phyloP scores from a whole-genome alignment of 2,888 invertebrate genomes.

The Erebia epiphron region DNA sequence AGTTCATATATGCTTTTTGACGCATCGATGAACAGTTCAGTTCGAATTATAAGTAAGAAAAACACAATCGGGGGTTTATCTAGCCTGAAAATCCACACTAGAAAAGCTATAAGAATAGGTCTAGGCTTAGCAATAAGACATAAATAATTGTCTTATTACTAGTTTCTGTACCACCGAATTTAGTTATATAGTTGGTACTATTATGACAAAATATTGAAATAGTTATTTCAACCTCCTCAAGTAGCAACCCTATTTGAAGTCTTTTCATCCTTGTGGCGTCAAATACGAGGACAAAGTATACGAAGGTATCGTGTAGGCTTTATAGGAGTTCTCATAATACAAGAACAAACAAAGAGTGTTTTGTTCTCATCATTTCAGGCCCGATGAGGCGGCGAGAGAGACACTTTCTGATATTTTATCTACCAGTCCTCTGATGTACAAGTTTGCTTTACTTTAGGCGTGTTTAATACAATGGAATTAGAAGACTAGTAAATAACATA shows the following conservation, averaged over 20 bases:
- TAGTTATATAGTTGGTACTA: not conserved
- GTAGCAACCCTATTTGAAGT: not conserved
- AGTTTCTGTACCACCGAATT: not conserved
- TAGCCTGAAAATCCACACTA: no score
- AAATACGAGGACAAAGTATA: constrained; percentile 6
- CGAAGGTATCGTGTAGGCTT: not conserved
- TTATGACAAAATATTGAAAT: not conserved
- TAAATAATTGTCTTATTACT: no score
- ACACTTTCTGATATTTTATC: not conserved
- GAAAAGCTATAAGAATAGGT: no score
- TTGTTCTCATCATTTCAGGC: constrained; percentile 5
- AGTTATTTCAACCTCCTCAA: not conserved
- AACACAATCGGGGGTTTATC: no score
- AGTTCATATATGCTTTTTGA: no score
- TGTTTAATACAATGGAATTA: no score
- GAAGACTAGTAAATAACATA: no score
- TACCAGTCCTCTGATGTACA: not conserved
- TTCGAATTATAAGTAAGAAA: no score
- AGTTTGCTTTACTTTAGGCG: no score
- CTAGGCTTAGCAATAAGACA: no score
- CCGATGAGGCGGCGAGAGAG: not conserved
- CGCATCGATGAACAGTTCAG: no score
- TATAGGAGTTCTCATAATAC: constrained; percentile 13
- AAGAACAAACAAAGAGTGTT: not conserved
- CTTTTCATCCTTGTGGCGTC: not conserved